A percentile compares a stretch with the other conserved stretches of the same genome.
Conservation (phyloP, 2,888 invertebrate genomes). For the Drosophila niveifrons region DNA sequence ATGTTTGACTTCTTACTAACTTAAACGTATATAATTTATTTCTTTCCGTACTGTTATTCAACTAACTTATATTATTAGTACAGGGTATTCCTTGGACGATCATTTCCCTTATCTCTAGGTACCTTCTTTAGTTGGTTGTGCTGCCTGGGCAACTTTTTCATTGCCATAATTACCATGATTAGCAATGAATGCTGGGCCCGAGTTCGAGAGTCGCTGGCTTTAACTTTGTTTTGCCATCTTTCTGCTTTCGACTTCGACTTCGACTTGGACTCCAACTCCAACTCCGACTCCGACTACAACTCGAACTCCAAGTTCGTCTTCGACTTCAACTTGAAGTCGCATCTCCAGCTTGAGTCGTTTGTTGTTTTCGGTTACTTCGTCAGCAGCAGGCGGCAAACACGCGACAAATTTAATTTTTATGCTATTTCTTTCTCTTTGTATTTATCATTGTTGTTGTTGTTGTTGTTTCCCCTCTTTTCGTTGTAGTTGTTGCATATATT, state of each 20-base stretch:
- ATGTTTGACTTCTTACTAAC: background rate
- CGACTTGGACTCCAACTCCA: constrained; percentile 1
- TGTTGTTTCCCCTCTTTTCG: constrained; percentile 21
- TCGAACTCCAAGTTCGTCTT: background rate
- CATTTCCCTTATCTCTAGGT: background rate
- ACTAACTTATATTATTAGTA: background rate
- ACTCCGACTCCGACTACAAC: constrained; percentile 17
- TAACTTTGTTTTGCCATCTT: constrained; percentile 52
- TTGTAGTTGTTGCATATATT: constrained; percentile 56
- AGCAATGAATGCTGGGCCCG: constrained; percentile 71
- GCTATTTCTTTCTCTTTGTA: constrained; percentile 65
- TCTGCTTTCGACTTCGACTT: constrained; percentile 36
- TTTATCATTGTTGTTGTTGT: constrained; percentile 41
- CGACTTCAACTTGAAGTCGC: constrained; percentile 4
- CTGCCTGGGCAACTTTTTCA: constrained; percentile 70
- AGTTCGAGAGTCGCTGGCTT: constrained; percentile 22
- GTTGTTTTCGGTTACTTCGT: constrained; percentile 51
- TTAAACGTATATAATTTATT: background rate
- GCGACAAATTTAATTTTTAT: constrained; percentile 78
- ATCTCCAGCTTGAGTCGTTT: constrained; percentile 14
- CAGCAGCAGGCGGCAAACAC: constrained; percentile 78
- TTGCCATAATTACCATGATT: constrained; percentile 83
- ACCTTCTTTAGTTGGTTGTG: constrained; percentile 42
- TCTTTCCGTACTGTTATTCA: background rate
- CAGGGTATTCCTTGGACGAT: constrained; percentile 15